Conservation (phyloP, 1,140 invertebrate genomes). For the Cyclina sinensis region DNA sequence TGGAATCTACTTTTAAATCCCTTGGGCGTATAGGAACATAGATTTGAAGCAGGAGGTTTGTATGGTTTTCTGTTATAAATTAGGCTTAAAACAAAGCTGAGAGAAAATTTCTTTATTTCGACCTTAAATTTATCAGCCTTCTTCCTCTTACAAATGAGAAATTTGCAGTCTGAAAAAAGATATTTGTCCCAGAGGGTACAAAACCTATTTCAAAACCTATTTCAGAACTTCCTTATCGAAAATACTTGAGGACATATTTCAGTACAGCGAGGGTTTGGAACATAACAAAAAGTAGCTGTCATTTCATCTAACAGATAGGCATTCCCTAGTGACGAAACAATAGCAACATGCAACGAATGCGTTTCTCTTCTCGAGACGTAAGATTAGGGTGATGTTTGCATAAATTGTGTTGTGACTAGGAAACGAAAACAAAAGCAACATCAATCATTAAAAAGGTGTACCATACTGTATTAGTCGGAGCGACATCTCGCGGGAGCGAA, state of each 20-base stretch:
- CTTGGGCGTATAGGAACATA: too few species aligned
- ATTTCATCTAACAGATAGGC: neutral
- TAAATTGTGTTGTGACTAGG: slow-evolving; percentile 22
- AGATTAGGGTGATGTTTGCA: neutral
- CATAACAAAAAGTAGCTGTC: neutral
- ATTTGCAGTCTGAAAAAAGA: neutral
- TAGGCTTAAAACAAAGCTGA: too few species aligned
- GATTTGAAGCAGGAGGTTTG: too few species aligned
- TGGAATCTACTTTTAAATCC: too few species aligned
- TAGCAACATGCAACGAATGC: slow-evolving; percentile 1
- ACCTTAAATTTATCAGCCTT: too few species aligned
- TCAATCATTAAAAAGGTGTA: slow-evolving; percentile 21
- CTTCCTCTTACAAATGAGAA: neutral
- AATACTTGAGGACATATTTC: neutral
- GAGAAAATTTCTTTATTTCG: too few species aligned
- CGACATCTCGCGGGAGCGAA: neutral
- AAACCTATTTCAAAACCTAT: neutral
- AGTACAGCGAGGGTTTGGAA: neutral
- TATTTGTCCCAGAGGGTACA: neutral
- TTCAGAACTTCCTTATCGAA: neutral
- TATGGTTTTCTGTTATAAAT: too few species aligned
- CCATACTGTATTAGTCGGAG: neutral
- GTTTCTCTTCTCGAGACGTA: slow-evolving; percentile 3
- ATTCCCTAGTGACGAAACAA: neutral
- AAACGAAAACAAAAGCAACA: neutral